phyloP scores from a whole-genome alignment of 2,888 invertebrate species.

The Pristionchus japonicus region DNA sequence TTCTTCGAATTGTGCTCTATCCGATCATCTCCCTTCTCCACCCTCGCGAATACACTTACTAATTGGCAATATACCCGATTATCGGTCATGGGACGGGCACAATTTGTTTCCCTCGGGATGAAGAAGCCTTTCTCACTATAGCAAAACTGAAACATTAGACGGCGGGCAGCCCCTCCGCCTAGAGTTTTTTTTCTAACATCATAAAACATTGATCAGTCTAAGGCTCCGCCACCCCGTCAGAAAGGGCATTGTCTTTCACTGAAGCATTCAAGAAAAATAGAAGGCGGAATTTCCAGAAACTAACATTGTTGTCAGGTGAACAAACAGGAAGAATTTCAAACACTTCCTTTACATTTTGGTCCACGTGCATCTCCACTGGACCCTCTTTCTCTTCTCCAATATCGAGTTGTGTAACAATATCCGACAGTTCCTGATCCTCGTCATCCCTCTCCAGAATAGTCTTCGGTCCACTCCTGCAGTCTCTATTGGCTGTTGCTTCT shows the following conservation, averaged over 20 bases:
- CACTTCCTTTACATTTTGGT: not conserved
- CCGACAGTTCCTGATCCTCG: not conserved
- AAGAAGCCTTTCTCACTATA: not conserved
- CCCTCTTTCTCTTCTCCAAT: no score
- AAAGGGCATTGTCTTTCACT: not conserved
- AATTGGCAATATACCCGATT: not conserved
- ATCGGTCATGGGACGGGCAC: not conserved
- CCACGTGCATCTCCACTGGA: not conserved
- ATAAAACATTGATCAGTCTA: slow-evolving; percentile 14
- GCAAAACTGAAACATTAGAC: not conserved
- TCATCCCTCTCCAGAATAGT: not conserved
- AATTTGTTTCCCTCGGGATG: not conserved
- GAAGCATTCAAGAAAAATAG: not conserved
- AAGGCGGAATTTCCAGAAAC: not conserved
- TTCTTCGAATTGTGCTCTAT: not conserved
- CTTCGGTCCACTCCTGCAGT: not conserved
- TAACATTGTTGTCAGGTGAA: not conserved
- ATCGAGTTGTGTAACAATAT: no score
- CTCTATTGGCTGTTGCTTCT: not conserved
- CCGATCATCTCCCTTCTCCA: not conserved
- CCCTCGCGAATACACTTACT: not conserved
- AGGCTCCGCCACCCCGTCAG: no score
- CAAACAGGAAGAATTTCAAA: not conserved
- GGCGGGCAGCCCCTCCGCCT: not conserved
- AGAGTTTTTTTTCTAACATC: not conserved